Evolutionary conservation across 1,140 invertebrate species (phyloP), one percentile per base, ranked within the genome.

Genomic region (Cyrtorhinus lividipennis): DNA sequence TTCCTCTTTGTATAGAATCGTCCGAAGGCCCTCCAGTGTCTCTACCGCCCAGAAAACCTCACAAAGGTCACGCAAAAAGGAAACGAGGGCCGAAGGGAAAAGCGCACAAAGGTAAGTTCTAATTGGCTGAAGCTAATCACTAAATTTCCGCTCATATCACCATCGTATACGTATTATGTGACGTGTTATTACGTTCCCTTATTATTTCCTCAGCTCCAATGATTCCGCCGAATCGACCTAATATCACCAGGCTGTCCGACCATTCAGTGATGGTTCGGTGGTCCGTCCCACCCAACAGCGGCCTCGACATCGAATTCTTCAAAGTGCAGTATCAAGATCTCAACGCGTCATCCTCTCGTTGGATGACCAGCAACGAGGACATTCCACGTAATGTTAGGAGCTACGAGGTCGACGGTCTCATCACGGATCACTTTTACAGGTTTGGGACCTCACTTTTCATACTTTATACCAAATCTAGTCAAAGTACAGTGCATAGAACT

Each of bases 241-340:
- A 87, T 69, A 83, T 96, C 2, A 90, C 87, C 0, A 79, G 90
- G 10, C 71, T 95, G 22, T 86, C 88, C 0, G 89, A 94, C 68
- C 80, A 87, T n/a, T 90, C 91, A 1, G 92, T 95, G 0, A 92
- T 95, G 85, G 83, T 96, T 0, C 80, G 87, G 24, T 97, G 94
- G 94, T 80, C 81, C 1, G 86, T 90, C 3, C 84, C 87, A 0
- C 76, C 81, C 13, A 88, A 91, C 68, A 71, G 72, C 62, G 90
- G 90, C 0, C 72, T 95, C 15, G 78, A 84, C 0, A 92, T 97
- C 65, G 77, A 80, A 64, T 94, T 95, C 72, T 96, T 94, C 72
- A 93, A 94, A 76, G 88, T 94, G 1, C 89, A 92, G 69, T 90
- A 89, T 69, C 80, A 81, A 58, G 85, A 90, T 72, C 74, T 87